These are phyloP conservation scores for Dendrocincla fuliginosa DNA, from an alignment of 2,797 vertebrate genomes.

Conservation along the genomic window DNA sequence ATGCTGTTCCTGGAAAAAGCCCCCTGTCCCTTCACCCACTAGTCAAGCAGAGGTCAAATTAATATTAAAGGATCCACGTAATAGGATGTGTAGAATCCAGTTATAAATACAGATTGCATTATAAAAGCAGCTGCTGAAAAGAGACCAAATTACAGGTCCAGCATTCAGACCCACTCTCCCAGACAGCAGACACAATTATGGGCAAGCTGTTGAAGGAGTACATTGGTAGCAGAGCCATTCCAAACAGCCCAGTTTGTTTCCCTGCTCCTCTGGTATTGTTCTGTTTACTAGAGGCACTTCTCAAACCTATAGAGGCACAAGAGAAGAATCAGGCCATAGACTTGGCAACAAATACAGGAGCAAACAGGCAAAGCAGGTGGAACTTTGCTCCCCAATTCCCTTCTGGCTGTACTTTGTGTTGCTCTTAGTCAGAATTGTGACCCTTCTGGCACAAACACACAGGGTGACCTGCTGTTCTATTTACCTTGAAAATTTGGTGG, in stretches of 20 bases:
- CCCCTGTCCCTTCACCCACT: neutral
- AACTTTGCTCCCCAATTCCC: neutral
- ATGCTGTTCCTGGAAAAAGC: neutral
- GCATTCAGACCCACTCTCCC: neutral
- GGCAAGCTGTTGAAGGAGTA: neutral
- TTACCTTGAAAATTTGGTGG: neutral
- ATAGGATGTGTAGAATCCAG: neutral
- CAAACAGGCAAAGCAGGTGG: neutral
- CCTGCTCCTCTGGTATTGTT: neutral
- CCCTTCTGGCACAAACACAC: neutral
- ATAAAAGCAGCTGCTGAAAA: neutral
- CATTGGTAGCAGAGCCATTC: neutral
- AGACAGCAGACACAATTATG: neutral
- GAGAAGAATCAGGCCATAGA: neutral
- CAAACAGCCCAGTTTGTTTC: neutral
- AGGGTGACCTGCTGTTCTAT: neutral
- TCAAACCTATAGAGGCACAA: neutral
- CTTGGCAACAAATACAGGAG: neutral
- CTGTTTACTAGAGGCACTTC: neutral
- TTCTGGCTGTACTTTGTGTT: neutral
- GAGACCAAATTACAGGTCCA: neutral
- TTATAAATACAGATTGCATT: conserved; percentile 7
- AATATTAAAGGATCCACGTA: neutral
- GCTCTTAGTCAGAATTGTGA: neutral
- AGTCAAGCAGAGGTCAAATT: neutral